Percentiles rank a stretch among this genome's conserved stretches.
These are phyloP conservation scores for Streblospio benedicti DNA, from an alignment of 1,140 invertebrate genomes.

Conservation along the genomic window DNA sequence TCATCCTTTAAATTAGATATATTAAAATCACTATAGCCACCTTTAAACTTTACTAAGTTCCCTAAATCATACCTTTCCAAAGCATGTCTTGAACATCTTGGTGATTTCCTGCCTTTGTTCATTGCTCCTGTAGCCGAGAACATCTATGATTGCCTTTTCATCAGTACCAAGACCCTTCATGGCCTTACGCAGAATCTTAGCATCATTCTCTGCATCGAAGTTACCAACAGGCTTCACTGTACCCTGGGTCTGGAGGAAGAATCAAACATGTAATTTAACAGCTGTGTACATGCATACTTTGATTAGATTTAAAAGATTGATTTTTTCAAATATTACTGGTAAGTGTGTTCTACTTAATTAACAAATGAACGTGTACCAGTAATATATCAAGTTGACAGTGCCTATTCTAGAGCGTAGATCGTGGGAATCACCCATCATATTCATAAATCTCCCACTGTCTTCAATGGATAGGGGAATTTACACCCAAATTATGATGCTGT, in stretches of 20 bases:
- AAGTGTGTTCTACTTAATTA: no score
- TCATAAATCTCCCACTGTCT: no score
- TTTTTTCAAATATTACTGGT: no score
- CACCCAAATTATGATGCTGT: no score
- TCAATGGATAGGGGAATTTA: no score
- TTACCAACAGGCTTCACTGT: slow-evolving; percentile 31
- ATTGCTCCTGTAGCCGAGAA: slow-evolving; percentile 74
- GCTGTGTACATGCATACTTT: no score
- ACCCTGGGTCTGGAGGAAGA: slow-evolving; percentile 1
- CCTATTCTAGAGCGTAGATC: no score
- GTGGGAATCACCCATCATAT: no score
- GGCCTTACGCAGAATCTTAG: slow-evolving; percentile 38
- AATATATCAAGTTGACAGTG: no score
- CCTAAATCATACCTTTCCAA: slow-evolving; percentile 63
- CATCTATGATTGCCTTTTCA: slow-evolving; percentile 82
- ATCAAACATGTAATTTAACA: background rate
- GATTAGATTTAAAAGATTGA: no score
- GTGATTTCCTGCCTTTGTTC: slow-evolving; percentile 82
- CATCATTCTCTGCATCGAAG: slow-evolving; percentile 41
- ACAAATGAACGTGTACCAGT: no score
- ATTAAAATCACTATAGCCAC: background rate
- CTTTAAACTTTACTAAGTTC: background rate
- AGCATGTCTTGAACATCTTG: slow-evolving; percentile 82
- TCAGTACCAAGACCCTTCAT: slow-evolving; percentile 58
- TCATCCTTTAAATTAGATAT: background rate